These are phyloP conservation scores for Lepilemur septentrionalis DNA, from an alignment of 2,797 vertebrate genomes.

Conservation along the genomic window DNA sequence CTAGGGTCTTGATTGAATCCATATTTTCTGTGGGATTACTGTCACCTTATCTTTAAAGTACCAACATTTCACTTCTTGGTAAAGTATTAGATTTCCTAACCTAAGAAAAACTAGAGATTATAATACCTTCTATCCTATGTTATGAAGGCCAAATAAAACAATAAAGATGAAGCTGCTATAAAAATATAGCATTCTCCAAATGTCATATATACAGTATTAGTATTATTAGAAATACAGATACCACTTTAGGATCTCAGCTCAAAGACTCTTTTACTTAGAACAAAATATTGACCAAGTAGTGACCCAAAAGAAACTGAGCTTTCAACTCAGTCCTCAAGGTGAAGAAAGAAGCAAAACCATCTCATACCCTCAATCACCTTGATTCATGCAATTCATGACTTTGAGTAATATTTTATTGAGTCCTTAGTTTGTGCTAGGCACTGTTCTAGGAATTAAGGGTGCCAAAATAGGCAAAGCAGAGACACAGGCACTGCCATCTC, in stretches of 20 bases:
- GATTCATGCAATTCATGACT: not conserved
- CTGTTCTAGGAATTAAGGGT: not conserved
- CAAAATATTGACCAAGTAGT: not conserved
- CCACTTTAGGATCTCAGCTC: not conserved
- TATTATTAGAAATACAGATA: not conserved
- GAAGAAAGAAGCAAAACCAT: not conserved
- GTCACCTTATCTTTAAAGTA: not conserved
- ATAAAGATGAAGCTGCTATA: not conserved
- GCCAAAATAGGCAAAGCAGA: not conserved
- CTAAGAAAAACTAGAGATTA: conserved; percentile 3
- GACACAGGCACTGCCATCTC: not conserved
- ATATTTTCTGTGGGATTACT: not conserved
- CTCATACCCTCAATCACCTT: not conserved
- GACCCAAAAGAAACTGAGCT: not conserved
- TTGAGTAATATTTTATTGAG: not conserved
- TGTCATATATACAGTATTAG: not conserved
- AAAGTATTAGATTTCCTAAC: not conserved
- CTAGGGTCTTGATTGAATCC: not conserved
- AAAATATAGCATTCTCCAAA: not conserved
- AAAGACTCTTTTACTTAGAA: not conserved
- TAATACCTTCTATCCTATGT: not conserved
- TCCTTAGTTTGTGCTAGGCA: not conserved
- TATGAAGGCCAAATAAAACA: not conserved
- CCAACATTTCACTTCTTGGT: not conserved
- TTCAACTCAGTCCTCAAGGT: not conserved